phyloP scores from a whole-genome alignment of 2,797 vertebrate genomes.

The Odontamblyopus lacepedii region DNA sequence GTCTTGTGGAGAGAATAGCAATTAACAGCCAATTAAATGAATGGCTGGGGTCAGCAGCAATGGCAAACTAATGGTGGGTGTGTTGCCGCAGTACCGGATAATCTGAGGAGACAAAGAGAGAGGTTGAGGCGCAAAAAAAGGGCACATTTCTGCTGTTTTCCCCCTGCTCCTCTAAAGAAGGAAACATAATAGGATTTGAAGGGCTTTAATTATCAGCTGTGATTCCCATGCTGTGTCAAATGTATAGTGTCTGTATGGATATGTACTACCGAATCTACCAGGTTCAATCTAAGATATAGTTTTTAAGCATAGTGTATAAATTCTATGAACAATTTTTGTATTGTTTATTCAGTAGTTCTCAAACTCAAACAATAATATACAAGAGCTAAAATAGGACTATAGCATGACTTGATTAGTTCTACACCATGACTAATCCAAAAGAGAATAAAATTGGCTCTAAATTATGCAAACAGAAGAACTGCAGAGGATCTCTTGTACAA shows the following conservation, averaged over 20 bases:
- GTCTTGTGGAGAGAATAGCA: conserved; percentile 77
- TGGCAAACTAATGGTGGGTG: conserved; percentile 73
- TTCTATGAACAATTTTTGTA: background rate
- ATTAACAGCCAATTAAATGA: conserved; percentile 83
- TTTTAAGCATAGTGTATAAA: background rate
- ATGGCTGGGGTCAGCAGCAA: conserved; percentile 77
- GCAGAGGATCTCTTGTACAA: background rate
- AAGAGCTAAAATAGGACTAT: background rate
- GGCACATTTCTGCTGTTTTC: conserved; percentile 51
- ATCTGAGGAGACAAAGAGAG: conserved; percentile 66
- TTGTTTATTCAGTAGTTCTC: background rate
- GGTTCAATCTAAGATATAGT: background rate
- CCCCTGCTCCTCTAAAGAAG: conserved; percentile 59
- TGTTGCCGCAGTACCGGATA: conserved; percentile 65
- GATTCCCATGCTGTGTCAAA: conserved; percentile 27
- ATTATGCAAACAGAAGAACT: background rate
- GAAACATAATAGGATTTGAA: conserved; percentile 61
- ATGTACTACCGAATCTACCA: background rate
- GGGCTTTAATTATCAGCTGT: conserved; percentile 59
- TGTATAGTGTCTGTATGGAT: conserved; percentile 22
- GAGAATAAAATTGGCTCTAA: background rate
- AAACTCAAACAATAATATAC: no score
- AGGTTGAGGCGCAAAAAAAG: conserved; percentile 40
- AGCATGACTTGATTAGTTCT: background rate
- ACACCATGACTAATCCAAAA: background rate